Conservation (phyloP, 2,888 invertebrate species). For the Drosophila cracens region DNA sequence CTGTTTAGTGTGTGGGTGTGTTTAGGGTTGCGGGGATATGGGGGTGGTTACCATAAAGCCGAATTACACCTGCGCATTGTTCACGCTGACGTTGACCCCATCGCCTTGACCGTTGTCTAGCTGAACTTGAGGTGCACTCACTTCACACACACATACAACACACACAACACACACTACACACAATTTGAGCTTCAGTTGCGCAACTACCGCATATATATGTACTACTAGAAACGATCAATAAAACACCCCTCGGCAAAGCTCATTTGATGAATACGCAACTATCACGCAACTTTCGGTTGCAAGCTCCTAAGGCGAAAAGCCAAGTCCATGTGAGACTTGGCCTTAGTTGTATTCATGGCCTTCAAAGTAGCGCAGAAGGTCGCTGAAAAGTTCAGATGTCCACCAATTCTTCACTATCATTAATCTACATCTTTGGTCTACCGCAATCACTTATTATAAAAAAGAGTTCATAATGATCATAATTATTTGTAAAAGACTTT, state of each 20-base stretch:
- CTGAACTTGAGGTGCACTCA: conserved; percentile 66
- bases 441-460: background rate
- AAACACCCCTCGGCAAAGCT: conserved; percentile 32
- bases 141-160: background rate
- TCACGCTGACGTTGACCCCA: conserved; percentile 64
- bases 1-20: conserved; percentile 26
- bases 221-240: conserved; percentile 57
- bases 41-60: conserved; percentile 36
- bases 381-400: background rate
- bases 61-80: conserved; percentile 62
- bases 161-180: background rate
- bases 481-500: background rate
- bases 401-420: background rate
- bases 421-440: background rate
- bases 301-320: conserved; percentile 8
- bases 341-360: background rate
- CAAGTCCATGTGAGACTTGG: conserved; percentile 1
- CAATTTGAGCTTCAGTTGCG: conserved; percentile 51
- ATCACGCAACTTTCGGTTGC: conserved; percentile 61
- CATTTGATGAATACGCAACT: conserved; percentile 61
- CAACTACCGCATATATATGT: conserved; percentile 44
- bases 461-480: background rate
- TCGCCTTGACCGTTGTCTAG: conserved; percentile 64
- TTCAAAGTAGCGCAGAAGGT: background rate
- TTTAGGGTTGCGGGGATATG: background rate